phyloP scores from a whole-genome alignment of 1,140 invertebrate species.

The Euschistus heros region DNA sequence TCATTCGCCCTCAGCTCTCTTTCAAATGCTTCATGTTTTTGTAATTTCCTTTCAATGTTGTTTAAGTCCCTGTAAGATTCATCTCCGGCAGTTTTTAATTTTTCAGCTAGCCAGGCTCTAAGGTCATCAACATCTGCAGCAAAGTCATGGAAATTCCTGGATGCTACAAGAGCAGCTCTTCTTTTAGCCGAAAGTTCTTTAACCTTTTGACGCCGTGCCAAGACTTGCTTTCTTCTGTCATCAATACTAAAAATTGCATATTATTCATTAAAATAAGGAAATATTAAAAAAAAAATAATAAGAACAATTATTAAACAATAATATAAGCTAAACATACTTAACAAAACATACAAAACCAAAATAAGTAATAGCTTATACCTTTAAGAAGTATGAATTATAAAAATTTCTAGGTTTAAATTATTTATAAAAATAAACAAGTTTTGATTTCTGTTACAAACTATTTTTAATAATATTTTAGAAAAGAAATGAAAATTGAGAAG shows the following conservation, averaged over 20 bases:
- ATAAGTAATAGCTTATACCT: no score
- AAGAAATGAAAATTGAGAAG: no score
- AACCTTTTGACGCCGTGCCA: constrained; percentile 58
- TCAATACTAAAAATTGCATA: constrained; percentile 47
- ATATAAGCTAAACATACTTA: no score
- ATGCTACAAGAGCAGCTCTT: constrained; percentile 59
- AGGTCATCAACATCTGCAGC: constrained; percentile 80
- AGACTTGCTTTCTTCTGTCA: constrained; percentile 61
- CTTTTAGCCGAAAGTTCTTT: constrained; percentile 62
- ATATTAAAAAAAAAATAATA: no score
- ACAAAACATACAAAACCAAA: no score
- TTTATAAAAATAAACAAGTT: no score
- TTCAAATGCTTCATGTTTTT: constrained; percentile 97
- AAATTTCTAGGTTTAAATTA: no score
- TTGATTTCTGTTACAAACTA: no score
- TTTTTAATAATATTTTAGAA: no score
- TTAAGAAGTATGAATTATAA: no score
- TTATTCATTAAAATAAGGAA: no score
- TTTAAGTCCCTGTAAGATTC: constrained; percentile 85
- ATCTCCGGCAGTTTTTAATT: constrained; percentile 80
- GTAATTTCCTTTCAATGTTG: constrained; percentile 85
- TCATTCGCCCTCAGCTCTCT: constrained; percentile 86
- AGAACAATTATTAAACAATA: no score
- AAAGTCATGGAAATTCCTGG: constrained; percentile 74
- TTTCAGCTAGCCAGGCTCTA: constrained; percentile 81